Conservation (phyloP, 30 jellyfish, hydroid and myxozoan genomes). For the Phacellophora camtschatica region DNA sequence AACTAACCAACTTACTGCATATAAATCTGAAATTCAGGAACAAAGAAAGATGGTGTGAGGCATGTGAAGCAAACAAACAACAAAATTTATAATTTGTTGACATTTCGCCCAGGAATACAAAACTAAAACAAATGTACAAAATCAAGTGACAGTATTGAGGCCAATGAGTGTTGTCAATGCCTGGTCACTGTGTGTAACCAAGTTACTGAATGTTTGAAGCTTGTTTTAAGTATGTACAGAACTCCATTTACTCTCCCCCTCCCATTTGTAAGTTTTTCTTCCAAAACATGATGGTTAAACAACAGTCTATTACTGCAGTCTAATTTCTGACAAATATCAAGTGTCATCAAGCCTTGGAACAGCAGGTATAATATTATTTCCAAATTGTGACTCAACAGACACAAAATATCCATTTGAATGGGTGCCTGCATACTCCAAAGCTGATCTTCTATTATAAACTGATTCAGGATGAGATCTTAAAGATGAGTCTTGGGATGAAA, state of each 20-base stretch:
- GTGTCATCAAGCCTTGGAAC: slow-evolving; percentile 92
- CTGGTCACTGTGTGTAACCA: no score
- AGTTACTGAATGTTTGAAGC: no score
- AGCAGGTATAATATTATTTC: slow-evolving; percentile 89
- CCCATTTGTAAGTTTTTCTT: neutral
- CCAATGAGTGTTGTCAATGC: no score
- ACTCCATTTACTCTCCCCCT: neutral
- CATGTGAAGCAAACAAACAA: no score
- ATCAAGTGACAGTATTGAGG: no score
- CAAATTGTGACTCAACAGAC: slow-evolving; percentile 89
- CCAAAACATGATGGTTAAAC: neutral
- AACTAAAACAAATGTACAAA: no score
- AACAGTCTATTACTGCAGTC: neutral
- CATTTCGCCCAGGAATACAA: no score
- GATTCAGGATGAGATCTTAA: slow-evolving; percentile 47
- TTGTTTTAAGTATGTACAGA: no score
- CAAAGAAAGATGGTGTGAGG: no score
- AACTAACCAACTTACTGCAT: no score
- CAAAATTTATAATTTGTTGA: no score
- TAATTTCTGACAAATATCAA: neutral
- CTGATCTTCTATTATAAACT: slow-evolving; percentile 69
- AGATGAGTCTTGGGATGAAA: slow-evolving; percentile 18
- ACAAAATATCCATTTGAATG: slow-evolving; percentile 92
- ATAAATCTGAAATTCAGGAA: no score
- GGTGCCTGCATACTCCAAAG: slow-evolving; percentile 92